Evolutionary conservation across 2,888 invertebrate genomes (phyloP).

Genomic region (Lepidochitona cinerea): DNA sequence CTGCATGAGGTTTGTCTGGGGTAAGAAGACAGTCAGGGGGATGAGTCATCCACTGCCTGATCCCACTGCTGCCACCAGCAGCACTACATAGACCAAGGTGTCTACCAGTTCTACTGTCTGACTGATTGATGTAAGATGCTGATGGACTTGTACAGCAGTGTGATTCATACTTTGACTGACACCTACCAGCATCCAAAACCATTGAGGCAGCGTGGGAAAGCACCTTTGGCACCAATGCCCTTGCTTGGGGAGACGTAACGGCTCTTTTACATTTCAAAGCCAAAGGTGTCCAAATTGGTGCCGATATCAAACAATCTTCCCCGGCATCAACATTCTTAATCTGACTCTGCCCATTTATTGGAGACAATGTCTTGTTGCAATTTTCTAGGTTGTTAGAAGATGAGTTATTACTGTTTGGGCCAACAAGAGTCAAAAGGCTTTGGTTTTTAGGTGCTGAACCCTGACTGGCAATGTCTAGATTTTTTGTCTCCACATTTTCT

Average conservation of each 20-base stretch:
- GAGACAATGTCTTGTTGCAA: no score
- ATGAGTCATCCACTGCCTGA: not conserved
- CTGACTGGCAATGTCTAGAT: not conserved
- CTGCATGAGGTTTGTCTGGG: not conserved
- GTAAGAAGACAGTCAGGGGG: not conserved
- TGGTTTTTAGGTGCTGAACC: not conserved
- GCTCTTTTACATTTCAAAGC: conserved; percentile 18
- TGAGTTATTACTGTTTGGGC: no score
- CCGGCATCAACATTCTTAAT: not conserved
- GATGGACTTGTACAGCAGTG: not conserved
- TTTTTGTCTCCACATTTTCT: not conserved
- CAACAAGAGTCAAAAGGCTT: not conserved
- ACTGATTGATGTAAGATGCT: conserved; percentile 1
- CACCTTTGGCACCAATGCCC: not conserved
- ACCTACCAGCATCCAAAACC: not conserved
- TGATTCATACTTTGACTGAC: not conserved
- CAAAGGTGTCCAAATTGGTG: conserved; percentile 29
- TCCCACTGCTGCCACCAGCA: no score
- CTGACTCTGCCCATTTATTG: no score
- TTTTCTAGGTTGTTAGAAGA: no score
- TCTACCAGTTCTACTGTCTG: conserved; percentile 1
- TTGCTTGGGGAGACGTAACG: not conserved
- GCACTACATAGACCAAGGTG: not conserved
- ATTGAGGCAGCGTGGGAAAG: conserved; percentile 2
- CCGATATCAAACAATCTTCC: not conserved